phyloP scores from a whole-genome alignment of 1,140 invertebrate genomes.

The Laupala kohalensis region DNA sequence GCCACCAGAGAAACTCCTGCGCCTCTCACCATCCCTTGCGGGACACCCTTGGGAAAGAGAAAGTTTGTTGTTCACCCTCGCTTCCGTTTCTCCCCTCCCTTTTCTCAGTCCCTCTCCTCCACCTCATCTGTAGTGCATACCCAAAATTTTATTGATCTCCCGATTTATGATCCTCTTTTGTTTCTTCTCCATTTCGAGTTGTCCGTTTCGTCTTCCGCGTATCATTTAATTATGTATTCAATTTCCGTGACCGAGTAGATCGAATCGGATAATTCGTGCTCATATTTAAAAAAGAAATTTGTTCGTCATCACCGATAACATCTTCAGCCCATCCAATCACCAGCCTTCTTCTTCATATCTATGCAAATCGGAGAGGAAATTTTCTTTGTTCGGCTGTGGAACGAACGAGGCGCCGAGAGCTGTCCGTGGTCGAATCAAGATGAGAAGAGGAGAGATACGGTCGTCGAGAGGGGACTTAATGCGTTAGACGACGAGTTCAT shows the following conservation, averaged over 20 bases:
- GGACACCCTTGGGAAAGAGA: neutral
- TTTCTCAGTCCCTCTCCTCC: neutral
- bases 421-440: neutral
- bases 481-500: neutral
- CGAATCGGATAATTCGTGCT: too few relatives aligned
- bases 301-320: neutral
- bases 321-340: neutral
- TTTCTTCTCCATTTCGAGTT: neutral
- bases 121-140: neutral
- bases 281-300: too few relatives aligned
- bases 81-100: neutral
- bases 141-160: neutral
- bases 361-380: neutral
- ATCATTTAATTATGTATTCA: neutral
- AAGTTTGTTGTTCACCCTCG: neutral
- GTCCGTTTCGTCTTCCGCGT: neutral
- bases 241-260: neutral
- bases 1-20: too few relatives aligned
- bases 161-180: neutral
- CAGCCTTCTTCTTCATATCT: neutral
- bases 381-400: neutral
- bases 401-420: neutral
- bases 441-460: neutral
- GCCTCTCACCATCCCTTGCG: neutral
- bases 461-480: neutral